These are phyloP conservation scores for Aurelia aurita complex sp. Pacific DNA, from an alignment of 30 jellyfish, hydroid and myxozoan genomes.

Conservation along the genomic window DNA sequence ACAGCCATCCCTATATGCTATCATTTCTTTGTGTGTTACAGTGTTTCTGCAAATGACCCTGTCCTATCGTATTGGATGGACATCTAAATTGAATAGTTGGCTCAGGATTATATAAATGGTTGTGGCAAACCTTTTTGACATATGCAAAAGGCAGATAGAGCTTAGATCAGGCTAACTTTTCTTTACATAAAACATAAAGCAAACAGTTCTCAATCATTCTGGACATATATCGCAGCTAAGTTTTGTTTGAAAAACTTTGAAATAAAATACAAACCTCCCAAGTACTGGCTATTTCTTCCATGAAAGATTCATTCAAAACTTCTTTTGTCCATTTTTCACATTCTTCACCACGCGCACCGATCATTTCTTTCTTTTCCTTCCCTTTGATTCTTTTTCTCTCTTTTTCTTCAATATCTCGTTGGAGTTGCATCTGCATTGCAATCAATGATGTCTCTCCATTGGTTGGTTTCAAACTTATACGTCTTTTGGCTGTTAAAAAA, in stretches of 20 bases:
- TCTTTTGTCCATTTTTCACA: constrained; percentile 72
- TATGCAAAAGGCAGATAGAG: too few relatives aligned
- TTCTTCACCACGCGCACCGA: constrained; percentile 64
- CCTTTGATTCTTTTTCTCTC: constrained; percentile 73
- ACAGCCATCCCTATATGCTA: too few relatives aligned
- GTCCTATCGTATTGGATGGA: too few relatives aligned
- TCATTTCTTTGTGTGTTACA: too few relatives aligned
- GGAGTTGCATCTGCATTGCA: constrained; percentile 75
- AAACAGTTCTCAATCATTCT: neutral
- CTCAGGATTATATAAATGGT: too few relatives aligned
- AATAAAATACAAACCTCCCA: constrained; percentile 79
- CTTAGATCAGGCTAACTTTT: too few relatives aligned
- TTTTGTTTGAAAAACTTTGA: neutral
- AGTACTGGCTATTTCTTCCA: constrained; percentile 49
- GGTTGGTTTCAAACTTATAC: constrained; percentile 23
- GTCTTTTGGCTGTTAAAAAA: constrained; percentile 32
- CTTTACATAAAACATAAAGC: neutral
- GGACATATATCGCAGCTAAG: neutral
- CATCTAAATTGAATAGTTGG: too few relatives aligned
- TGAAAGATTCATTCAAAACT: constrained; percentile 30
- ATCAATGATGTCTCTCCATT: constrained; percentile 75
- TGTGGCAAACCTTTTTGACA: too few relatives aligned
- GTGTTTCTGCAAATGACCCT: too few relatives aligned
- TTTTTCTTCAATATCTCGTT: constrained; percentile 63
- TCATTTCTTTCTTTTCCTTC: constrained; percentile 62